Evolutionary conservation across 2,797 vertebrate genomes (phyloP), one percentile per base, ranked within the genome.

Genomic region (Chaenodraco wilsoni): DNA sequence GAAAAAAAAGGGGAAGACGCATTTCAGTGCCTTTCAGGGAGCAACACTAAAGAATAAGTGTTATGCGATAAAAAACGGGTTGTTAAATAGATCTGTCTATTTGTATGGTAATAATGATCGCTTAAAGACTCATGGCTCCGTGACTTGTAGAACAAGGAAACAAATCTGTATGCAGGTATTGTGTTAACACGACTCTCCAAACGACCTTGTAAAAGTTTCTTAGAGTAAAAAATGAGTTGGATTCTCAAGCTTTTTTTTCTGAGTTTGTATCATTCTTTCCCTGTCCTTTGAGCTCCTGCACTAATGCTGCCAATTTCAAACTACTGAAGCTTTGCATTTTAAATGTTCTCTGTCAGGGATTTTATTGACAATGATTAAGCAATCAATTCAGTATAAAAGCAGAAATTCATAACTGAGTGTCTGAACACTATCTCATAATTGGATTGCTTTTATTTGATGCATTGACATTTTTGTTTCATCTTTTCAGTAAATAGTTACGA

Each of bases 71-170:
- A 95, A 95, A 93, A 91, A 91, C 69, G 81, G 90, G 89, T 94
- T 95, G 95, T 95, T 95, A 95, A 95, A 95, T 95, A 95, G 94
- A 95, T 95, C 94, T 95, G 94, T 95, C 94, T 95, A 95, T 95
- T 95, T 95, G 93, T 95, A 95, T 95, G 94, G 94, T 95, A 95
- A 95, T 95, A 95, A 95, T 95, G 94, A 95, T 95, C 89, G 88
- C 90, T 95, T 95, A 94, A 95, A 95, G 93, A 94, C 90, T 91
- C 79, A 37, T 55, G 49, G 85, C 91, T 84, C 78, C 83, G 88
- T 92, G 91, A 92, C 91, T 94, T 92, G 89, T 92, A 91, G 89
- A 94, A 94, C 93, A 94, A 93, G 92, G 90, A 93, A 94, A 92
- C 76, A 87, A 87, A 94, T 95, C 91, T 93, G 93, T 93, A 95